Percentiles rank a stretch among this genome's conserved stretches.
phyloP scores from a whole-genome alignment of 2,888 invertebrate species.

The Apamea sordens region DNA sequence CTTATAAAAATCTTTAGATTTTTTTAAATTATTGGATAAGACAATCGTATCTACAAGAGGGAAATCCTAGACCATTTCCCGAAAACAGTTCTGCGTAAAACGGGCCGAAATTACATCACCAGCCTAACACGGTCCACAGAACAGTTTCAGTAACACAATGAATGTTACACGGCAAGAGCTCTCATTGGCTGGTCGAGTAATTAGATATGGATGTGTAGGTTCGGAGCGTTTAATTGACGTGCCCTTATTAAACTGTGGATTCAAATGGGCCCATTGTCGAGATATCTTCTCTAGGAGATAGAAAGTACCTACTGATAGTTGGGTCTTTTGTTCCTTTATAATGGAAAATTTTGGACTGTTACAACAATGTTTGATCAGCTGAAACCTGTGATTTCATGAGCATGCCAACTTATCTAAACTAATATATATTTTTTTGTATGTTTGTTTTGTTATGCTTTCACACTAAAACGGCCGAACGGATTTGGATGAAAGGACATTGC shows the following conservation, averaged over 20 bases:
- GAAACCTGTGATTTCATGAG: neutral
- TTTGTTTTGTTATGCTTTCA: no score
- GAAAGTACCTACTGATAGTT: constrained; percentile 29
- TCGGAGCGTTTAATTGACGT: constrained; percentile 65
- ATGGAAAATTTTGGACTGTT: constrained; percentile 16
- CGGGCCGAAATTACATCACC: constrained; percentile 58
- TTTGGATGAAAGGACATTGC: no score
- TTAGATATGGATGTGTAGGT: constrained; percentile 55
- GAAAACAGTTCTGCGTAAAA: constrained; percentile 57
- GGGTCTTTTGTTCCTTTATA: constrained; percentile 36
- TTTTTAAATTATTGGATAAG: neutral
- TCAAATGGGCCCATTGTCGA: constrained; percentile 55
- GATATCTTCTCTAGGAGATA: constrained; percentile 31
- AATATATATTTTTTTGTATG: no score
- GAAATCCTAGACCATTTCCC: neutral
- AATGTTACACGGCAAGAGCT: constrained; percentile 59
- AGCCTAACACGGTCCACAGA: constrained; percentile 52
- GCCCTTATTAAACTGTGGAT: constrained; percentile 63
- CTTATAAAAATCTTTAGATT: neutral
- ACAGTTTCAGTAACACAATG: constrained; percentile 44
- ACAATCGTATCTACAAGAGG: no score
- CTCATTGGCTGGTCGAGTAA: constrained; percentile 54
- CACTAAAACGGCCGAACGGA: no score
- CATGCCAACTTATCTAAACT: neutral
- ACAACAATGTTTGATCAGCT: constrained; percentile 41